Conservation (phyloP, 35 echinoderm and acorn worm genomes). For the Diadema setosum region DNA sequence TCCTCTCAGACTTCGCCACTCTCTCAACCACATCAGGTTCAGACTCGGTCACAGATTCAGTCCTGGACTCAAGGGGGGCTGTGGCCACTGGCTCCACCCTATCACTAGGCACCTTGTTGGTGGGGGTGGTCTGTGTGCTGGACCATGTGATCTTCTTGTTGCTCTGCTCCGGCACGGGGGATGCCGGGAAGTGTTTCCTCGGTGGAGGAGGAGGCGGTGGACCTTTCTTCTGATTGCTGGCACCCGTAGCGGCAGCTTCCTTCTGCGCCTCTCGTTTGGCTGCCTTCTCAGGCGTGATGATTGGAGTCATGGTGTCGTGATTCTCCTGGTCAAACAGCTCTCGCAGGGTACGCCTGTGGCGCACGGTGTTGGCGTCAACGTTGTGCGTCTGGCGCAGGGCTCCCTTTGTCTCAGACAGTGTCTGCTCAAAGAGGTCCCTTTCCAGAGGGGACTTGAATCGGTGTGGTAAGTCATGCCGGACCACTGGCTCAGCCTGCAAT, state of each 20-base stretch:
- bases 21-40: slow-evolving; percentile 20
- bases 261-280: slow-evolving; percentile 36
- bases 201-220: slow-evolving; percentile 86
- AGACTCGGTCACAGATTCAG: not conserved
- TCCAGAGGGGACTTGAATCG: slow-evolving; percentile 55
- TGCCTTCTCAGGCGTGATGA: slow-evolving; percentile 84
- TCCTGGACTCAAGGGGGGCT: not conserved
- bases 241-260: not conserved
- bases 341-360: slow-evolving; percentile 16
- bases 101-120: slow-evolving; percentile 3
- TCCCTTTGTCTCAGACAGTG: slow-evolving; percentile 15
- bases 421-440: slow-evolving; percentile 51
- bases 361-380: slow-evolving; percentile 7
- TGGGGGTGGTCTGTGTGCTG: not conserved
- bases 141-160: not conserved
- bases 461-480: slow-evolving; percentile 7
- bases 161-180: not conserved
- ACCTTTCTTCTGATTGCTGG: slow-evolving; percentile 15
- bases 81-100: not conserved
- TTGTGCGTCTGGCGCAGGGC: slow-evolving; percentile 52
- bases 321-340: slow-evolving; percentile 71
- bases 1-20: slow-evolving; percentile 8
- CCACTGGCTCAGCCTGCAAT: too few relatives aligned
- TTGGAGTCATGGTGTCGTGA: slow-evolving; percentile 85
- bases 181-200: slow-evolving; percentile 44